phyloP scores from a whole-genome alignment of 2,113 vertebrate species.

The Chamaetylas fuelleborni region DNA sequence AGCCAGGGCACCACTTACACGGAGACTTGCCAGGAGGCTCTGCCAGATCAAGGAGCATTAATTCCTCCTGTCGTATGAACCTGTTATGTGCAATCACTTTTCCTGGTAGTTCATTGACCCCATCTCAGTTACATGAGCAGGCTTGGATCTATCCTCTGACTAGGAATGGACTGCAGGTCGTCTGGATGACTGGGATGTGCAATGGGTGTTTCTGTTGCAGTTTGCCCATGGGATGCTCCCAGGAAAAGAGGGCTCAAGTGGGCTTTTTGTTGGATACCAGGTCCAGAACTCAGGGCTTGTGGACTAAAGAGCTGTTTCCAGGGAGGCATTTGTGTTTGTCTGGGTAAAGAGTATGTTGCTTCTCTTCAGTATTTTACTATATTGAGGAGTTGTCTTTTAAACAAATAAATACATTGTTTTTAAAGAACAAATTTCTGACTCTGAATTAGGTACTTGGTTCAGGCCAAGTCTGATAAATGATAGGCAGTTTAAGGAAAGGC shows the following conservation, averaged over 20 bases:
- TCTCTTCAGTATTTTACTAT: background rate
- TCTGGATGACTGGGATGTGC: background rate
- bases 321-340: background rate
- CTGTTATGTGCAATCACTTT: background rate
- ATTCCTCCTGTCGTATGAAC: background rate
- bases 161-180: background rate
- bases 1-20: background rate
- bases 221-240: background rate
- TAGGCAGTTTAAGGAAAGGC: background rate
- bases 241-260: background rate
- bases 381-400: background rate
- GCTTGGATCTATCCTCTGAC: background rate
- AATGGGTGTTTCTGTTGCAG: background rate
- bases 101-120: slow-evolving; percentile 6
- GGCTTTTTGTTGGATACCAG: background rate
- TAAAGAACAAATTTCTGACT: background rate
- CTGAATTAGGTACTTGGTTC: background rate
- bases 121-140: background rate
- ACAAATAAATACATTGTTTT: background rate
- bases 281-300: background rate
- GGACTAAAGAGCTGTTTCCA: background rate
- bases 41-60: background rate
- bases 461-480: background rate
- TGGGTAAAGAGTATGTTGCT: background rate
- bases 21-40: background rate